Conservation (phyloP, 2,888 invertebrate species). For the Branchinecta sandiegonensis region DNA sequence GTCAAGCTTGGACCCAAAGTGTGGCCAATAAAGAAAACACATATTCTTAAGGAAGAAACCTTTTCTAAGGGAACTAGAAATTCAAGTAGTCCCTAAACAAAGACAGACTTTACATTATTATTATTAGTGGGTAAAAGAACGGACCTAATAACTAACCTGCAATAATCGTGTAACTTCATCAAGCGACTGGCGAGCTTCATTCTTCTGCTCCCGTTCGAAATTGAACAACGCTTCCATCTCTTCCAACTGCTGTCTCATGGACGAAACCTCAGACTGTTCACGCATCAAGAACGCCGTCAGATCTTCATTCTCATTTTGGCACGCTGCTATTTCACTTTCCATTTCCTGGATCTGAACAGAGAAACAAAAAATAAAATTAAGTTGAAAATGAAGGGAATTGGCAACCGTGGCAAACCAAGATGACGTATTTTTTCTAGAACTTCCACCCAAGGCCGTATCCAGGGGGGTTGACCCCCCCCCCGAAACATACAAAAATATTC, state of each 20-base stretch:
- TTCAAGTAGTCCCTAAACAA: too few relatives aligned
- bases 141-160: background rate
- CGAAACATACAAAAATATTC: too few relatives aligned
- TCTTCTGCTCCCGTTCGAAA: background rate
- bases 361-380: constrained; percentile 1
- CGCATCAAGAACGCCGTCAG: constrained; percentile 6
- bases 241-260: background rate
- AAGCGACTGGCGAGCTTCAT: constrained; percentile 3
- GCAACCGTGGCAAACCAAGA: too few relatives aligned
- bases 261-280: background rate
- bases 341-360: background rate
- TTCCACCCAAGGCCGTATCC: too few relatives aligned
- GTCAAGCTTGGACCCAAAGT: too few relatives aligned
- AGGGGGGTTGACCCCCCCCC: too few relatives aligned
- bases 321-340: background rate
- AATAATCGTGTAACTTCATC: constrained; percentile 8
- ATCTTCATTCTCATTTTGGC: constrained; percentile 8
- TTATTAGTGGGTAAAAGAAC: too few relatives aligned
- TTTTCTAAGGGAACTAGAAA: too few relatives aligned
- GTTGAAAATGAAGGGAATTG: background rate
- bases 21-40: too few relatives aligned
- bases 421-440: too few relatives aligned
- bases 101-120: too few relatives aligned
- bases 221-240: background rate
- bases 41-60: too few relatives aligned